Evolutionary conservation across 2,797 vertebrate genomes (phyloP).

Genomic region (Bradypodion pumilum): DNA sequence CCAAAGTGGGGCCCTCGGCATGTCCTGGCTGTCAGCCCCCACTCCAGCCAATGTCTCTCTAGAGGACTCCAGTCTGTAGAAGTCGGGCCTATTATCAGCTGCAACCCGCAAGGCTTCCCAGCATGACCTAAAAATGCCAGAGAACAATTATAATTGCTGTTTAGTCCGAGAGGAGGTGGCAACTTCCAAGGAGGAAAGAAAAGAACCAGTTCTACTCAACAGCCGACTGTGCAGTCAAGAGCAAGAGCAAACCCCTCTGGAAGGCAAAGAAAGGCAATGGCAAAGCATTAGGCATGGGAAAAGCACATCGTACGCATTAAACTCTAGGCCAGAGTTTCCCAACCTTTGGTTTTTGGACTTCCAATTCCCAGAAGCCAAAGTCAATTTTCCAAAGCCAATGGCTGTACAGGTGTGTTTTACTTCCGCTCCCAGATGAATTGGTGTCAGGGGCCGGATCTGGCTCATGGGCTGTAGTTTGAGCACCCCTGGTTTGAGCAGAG

Average conservation of each 20-base stretch:
- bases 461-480: too few relatives aligned
- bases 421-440: too few relatives aligned
- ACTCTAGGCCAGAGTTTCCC: background rate
- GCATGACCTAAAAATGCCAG: too few relatives aligned
- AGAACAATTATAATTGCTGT: background rate
- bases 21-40: background rate
- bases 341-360: too few relatives aligned
- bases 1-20: background rate
- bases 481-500: too few relatives aligned
- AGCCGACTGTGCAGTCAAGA: background rate
- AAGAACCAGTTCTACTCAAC: background rate
- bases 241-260: background rate
- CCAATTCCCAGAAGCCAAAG: too few relatives aligned
- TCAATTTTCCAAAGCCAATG: too few relatives aligned
- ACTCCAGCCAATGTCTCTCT: background rate
- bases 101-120: background rate
- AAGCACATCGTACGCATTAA: background rate
- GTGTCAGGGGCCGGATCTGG: too few relatives aligned
- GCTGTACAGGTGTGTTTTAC: too few relatives aligned
- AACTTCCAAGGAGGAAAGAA: background rate
- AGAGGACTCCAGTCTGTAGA: background rate
- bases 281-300: too few relatives aligned
- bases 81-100: background rate
- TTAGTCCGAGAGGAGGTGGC: background rate
- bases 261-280: background rate